These are phyloP conservation scores for Penaeus indicus DNA, from an alignment of 1,140 invertebrate genomes.

Conservation along the genomic window DNA sequence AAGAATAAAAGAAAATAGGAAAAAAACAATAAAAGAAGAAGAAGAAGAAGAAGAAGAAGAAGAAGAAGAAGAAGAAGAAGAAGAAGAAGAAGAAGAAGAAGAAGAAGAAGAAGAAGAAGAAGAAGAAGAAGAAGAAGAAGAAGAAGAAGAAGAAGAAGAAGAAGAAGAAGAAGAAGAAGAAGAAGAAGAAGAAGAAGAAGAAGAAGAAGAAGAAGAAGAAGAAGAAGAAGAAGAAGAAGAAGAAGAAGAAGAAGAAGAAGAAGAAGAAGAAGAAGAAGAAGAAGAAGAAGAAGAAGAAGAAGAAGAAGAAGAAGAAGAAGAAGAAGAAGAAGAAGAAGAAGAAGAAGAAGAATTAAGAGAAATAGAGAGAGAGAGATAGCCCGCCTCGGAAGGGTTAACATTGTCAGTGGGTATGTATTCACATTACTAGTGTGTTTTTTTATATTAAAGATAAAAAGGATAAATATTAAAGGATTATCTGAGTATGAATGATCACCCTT, in stretches of 20 bases:
- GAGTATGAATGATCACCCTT: too few species aligned
- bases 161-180: slow-evolving; percentile 25
- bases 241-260: not conserved
- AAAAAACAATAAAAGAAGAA: not conserved
- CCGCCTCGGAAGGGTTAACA: too few species aligned
- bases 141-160: not conserved
- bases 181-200: not conserved
- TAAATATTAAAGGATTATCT: too few species aligned
- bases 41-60: not conserved
- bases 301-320: not conserved
- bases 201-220: not conserved
- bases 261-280: slow-evolving; percentile 1
- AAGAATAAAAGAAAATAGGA: not conserved
- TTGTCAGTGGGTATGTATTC: too few species aligned
- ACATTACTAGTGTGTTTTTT: too few species aligned
- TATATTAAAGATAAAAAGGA: too few species aligned
- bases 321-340: not conserved
- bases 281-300: slow-evolving; percentile 20
- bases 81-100: slow-evolving; percentile 1
- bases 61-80: not conserved
- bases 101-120: not conserved
- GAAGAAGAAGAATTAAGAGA: too few species aligned
- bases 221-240: not conserved
- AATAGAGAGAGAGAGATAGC: too few species aligned
- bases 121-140: not conserved